Base-by-base conservation (phyloP, 1,140 invertebrate genomes). In the Melanaphis sacchari region DNA sequence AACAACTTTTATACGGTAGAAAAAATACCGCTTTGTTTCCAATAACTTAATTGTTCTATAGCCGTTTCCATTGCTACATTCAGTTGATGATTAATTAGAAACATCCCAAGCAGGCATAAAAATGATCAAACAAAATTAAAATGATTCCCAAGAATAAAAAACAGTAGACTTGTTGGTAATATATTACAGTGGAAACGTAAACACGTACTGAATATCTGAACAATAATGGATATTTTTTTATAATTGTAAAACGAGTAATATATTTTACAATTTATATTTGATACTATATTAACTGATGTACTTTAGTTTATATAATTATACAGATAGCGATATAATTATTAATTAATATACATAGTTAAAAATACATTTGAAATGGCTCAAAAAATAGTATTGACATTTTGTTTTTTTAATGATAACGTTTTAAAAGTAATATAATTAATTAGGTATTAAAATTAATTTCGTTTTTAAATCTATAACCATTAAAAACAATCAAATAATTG, bases 71-170 rank as follows among this genome's bases (percentile, higher is more conserved):
- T 66, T 15, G 59, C 31, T 40, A 41, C 22, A 84, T 41, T 84
- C 82, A 41, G 38, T 84, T 84, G 24, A 84, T 40, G 38, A 24
- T 41, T 40, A 40, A 40, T 40, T 84, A 40, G 22, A 84, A 40
- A 84, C 82, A 84, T 41, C 82, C 82, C 82, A 15, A 26, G 24
- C 82, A 84, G 38, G 11, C 38, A 84, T 84, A 24, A 84, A 31
- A 41, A 84, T 40, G 22, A 84, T 84, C 81, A 84, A 84, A 84
- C 59, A 24, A 84, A 84, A 38, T 84, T 40, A 41, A 84, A 84
- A 84, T 41, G 41, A 41, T 41, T 41, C 8, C 38, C 24, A 84
- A 84, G 38, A 40, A 41, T 11, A 31, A 40, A 40, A 40, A 84
- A 84, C 40, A 36, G 31, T 66, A 66, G 59, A 66, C 31, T 18